A percentile compares a stretch with the other conserved stretches of the same genome.
Evolutionary conservation across 2,888 invertebrate genomes (phyloP).

Genomic region (Dioctria linearis): DNA sequence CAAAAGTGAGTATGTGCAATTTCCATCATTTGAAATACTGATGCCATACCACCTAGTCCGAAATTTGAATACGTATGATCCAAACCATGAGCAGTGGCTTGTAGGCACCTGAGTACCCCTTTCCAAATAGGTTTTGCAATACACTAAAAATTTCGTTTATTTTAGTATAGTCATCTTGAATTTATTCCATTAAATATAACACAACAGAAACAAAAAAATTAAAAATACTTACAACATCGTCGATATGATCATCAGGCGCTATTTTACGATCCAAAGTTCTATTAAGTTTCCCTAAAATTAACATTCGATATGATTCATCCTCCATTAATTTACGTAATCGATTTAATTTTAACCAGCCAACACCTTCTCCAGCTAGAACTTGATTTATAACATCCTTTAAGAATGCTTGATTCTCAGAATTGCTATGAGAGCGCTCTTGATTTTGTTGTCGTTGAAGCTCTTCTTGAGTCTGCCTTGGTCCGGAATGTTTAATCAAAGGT

Average conservation of each 20-base stretch:
- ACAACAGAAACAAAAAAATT: not conserved
- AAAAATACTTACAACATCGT: constrained; percentile 85
- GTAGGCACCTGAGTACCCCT: constrained; percentile 94
- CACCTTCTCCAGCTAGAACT: constrained; percentile 72
- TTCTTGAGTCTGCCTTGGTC: constrained; percentile 78
- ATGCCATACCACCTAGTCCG: constrained; percentile 97
- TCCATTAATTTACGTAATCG: constrained; percentile 97
- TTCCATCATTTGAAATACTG: constrained; percentile 96
- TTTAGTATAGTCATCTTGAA: too few species aligned
- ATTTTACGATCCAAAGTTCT: constrained; percentile 93
- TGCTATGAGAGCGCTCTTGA: constrained; percentile 81
- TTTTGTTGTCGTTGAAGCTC: constrained; percentile 80
- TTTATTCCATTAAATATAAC: too few species aligned
- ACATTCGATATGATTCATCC: constrained; percentile 97
- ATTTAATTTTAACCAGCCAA: constrained; percentile 96
- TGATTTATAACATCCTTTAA: constrained; percentile 84
- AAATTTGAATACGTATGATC: constrained; percentile 94
- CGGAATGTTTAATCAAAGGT: constrained; percentile 87
- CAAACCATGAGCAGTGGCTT: constrained; percentile 90
- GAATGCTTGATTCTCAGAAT: constrained; percentile 93
- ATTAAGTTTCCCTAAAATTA: constrained; percentile 95
- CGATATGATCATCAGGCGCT: constrained; percentile 95
- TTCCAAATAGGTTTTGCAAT: constrained; percentile 94
- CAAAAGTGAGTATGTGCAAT: constrained; percentile 99
- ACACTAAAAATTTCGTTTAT: constrained; percentile 72